These are phyloP conservation scores for Madoqua kirkii DNA, from an alignment of 2,113 vertebrate genomes.

Conservation along the genomic window DNA sequence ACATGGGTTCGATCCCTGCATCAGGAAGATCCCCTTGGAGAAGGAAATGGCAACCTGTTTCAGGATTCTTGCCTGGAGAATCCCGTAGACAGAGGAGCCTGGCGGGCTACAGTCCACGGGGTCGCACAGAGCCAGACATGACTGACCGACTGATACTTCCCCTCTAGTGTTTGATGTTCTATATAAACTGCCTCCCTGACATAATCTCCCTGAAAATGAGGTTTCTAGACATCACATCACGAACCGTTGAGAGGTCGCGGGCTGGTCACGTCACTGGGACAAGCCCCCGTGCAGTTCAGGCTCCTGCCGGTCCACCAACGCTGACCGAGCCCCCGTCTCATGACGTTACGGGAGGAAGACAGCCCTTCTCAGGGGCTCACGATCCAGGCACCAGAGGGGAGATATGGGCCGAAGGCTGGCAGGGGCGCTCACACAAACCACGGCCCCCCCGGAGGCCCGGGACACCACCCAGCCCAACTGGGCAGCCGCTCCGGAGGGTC, in stretches of 20 bases:
- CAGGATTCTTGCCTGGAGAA: not conserved
- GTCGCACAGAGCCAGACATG: not conserved
- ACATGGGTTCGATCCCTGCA: not conserved
- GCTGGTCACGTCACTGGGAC: not conserved
- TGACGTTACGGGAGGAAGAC: not conserved
- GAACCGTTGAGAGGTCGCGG: rapidly evolving
- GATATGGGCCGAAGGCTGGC: not conserved
- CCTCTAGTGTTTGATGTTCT: not conserved
- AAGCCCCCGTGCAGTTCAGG: not conserved
- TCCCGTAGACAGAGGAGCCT: not conserved
- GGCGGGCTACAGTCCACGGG: not conserved
- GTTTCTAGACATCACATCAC: not conserved
- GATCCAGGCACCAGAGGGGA: not conserved
- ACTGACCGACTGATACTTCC: not conserved
- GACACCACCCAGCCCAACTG: not conserved
- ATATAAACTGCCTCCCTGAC: not conserved
- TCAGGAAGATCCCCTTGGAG: not conserved
- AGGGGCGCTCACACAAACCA: not conserved
- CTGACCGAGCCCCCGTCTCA: not conserved
- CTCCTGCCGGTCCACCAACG: not conserved
- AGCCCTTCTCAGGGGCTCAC: not conserved
- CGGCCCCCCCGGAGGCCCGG: not conserved
- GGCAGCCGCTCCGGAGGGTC: not conserved
- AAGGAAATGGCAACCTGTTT: not conserved
- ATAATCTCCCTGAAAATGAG: not conserved